phyloP scores from a whole-genome alignment of 1,140 invertebrate species.

The Caenorhabditis latens region DNA sequence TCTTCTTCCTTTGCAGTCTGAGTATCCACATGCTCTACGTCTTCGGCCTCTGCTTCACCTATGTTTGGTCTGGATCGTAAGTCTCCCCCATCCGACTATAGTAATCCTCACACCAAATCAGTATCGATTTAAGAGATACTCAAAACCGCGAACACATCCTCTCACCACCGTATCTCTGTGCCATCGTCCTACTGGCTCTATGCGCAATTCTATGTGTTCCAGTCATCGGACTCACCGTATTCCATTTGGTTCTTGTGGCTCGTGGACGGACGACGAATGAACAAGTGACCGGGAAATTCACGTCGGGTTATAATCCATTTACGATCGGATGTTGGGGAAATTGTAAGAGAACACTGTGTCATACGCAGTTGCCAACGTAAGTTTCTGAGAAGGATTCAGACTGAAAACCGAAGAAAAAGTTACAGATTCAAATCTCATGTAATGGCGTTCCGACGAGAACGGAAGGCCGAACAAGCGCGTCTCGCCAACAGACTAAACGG shows the following conservation, averaged over 20 bases:
- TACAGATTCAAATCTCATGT: conserved; percentile 32
- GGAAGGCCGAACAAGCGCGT: not conserved
- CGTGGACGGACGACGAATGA: conserved; percentile 99
- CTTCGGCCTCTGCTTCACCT: conserved; percentile 91
- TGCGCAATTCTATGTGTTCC: conserved; percentile 92
- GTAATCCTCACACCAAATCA: conserved; percentile 80
- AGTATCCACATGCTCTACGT: conserved; percentile 97
- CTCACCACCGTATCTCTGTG: conserved; percentile 75
- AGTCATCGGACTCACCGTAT: conserved; percentile 95
- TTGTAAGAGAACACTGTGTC: conserved; percentile 59
- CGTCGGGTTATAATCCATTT: conserved; percentile 77
- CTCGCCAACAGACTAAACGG: not conserved
- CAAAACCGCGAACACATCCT: conserved; percentile 70
- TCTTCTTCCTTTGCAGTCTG: conserved; percentile 95
- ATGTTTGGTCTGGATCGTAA: conserved; percentile 80
- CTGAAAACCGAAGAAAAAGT: conserved; percentile 23
- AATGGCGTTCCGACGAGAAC: conserved; percentile 21
- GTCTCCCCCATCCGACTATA: not conserved
- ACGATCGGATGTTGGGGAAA: conserved; percentile 68
- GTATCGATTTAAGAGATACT: conserved; percentile 69
- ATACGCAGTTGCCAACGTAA: conserved; percentile 65
- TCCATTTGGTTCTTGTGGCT: conserved; percentile 95
- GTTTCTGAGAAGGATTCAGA: not conserved
- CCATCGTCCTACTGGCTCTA: conserved; percentile 90
- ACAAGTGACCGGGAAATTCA: conserved; percentile 82